phyloP scores from a whole-genome alignment of 2,797 vertebrate species.

The Halcyon leucocephala region DNA sequence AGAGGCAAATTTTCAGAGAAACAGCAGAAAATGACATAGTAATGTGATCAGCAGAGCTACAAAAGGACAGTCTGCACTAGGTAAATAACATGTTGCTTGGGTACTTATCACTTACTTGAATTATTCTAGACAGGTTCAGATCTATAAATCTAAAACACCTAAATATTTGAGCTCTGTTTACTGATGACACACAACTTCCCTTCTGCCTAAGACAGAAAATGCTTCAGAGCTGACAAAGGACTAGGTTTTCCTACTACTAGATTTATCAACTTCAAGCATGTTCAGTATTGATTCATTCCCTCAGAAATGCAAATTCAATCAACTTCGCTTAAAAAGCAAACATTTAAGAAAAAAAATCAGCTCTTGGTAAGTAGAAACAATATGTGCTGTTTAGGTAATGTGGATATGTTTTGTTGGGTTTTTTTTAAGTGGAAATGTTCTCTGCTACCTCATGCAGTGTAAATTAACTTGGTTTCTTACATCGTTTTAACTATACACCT shows the following conservation, averaged over 20 bases:
- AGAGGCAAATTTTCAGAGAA: not conserved
- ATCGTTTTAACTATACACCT: not conserved
- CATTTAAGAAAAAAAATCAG: not conserved
- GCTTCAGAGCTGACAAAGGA: not conserved
- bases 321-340: not conserved
- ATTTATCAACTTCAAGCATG: not conserved
- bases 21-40: not conserved
- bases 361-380: not conserved
- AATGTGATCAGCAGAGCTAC: not conserved
- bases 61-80: not conserved
- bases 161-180: not conserved
- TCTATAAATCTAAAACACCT: not conserved
- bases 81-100: constrained; percentile 3
- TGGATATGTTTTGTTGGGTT: not conserved
- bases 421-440: not conserved
- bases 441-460: not conserved
- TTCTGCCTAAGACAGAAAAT: not conserved
- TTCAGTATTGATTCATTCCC: not conserved
- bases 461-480: not conserved
- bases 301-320: not conserved
- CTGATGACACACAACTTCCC: not conserved
- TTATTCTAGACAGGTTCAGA: not conserved
- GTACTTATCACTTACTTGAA: not conserved
- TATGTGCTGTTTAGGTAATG: not conserved
- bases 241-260: not conserved